Evolutionary conservation across 2,888 invertebrate genomes (phyloP), one percentile per base, ranked within the genome.

Genomic region (Phengaris alcon): DNA sequence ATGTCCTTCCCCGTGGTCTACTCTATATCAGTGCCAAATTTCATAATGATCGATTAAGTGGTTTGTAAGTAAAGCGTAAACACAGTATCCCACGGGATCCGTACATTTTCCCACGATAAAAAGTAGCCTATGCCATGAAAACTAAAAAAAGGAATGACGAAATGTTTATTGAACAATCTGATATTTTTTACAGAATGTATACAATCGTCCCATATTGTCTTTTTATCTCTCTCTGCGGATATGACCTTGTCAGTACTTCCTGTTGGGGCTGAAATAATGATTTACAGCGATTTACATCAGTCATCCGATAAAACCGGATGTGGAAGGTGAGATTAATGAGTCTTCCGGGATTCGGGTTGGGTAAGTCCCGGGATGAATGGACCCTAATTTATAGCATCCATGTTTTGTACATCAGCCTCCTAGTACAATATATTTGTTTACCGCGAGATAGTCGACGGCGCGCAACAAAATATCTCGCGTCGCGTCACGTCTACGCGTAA

Each of bases 301-400:
- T 64, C 59, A 64, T 59, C 59, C 9, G 5, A 10, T 64, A 64
- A 57, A 64, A 64, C 59, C 59, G 59, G 59, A 64, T 64, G 59
- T 64, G 59, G 59, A 64, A 64, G 59, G 59, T 64, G 59, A 64
- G 59, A 64, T 64, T 64, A 64, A 64, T 64, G 59, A 64, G 35
- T 35, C 22, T 64, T 10, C 59, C 59, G 35, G 59, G 22, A 59
- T 35, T 22, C 35, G 59, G 59, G 59, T 4, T 22, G 59, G 59
- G 10, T 35, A 3, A 64, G 57, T 64, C 22, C 35, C 59, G 59
- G 59, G 22, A 64, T 64, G 59, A 64, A 64, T 64, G 59, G 59
- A 64, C 59, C 59, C 22, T 64, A 22, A 64, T 35, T 64, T 64
- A 64, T 64, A 35, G 35, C 35, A 64, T 10, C 59, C 22, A 35